These are phyloP conservation scores for Neria commutata DNA, from an alignment of 2,888 invertebrate genomes.

Conservation along the genomic window DNA sequence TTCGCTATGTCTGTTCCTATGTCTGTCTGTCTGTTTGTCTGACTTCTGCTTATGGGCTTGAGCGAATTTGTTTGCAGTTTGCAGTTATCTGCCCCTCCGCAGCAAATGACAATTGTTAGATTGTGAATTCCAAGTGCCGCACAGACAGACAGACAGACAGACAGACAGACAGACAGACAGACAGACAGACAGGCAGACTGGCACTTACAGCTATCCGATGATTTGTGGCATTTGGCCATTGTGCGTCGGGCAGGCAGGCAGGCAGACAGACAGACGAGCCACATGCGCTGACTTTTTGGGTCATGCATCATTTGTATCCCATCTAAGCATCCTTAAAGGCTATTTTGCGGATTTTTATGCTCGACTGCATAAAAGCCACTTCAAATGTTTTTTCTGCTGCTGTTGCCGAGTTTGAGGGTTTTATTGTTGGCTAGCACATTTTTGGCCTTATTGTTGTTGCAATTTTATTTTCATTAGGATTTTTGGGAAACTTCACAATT, in stretches of 20 bases:
- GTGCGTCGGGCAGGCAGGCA: constrained; percentile 6
- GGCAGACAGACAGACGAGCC: no score
- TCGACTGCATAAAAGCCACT: constrained; percentile 25
- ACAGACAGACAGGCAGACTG: no score
- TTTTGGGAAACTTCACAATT: constrained; percentile 43
- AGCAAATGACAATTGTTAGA: constrained; percentile 33
- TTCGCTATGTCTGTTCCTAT: background rate
- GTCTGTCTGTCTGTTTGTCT: background rate
- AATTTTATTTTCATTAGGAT: constrained; percentile 35
- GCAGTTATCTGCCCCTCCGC: background rate
- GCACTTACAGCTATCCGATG: no score
- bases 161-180: constrained; percentile 33
- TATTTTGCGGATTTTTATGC: constrained; percentile 45
- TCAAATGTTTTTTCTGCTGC: constrained; percentile 37
- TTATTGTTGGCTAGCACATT: constrained; percentile 24
- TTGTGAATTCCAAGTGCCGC: constrained; percentile 16
- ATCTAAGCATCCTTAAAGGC: constrained; percentile 53
- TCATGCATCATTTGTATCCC: constrained; percentile 50
- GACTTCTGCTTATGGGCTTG: background rate
- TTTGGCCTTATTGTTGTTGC: constrained; percentile 33
- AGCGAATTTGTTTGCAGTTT: background rate
- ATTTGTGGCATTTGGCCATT: constrained; percentile 50
- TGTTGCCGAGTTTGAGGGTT: constrained; percentile 29
- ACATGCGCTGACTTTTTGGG: background rate
- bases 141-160: constrained; percentile 7